Evolutionary conservation across 1,140 invertebrate genomes (phyloP), one percentile per base, ranked within the genome.

Genomic region (Liolophura sinensis): DNA sequence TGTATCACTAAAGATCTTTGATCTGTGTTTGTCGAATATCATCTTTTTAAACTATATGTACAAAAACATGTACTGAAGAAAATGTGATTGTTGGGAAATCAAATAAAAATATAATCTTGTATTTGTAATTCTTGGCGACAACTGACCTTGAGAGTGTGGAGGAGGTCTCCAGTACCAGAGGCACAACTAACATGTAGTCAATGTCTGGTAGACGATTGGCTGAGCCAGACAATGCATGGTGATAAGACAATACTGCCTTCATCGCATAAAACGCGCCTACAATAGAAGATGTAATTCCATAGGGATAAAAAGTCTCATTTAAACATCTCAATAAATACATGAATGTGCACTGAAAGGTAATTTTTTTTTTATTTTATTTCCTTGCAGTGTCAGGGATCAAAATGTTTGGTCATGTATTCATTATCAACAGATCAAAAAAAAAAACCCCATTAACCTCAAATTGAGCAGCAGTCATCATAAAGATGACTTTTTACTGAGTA

Each of bases 161-260:
- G 20, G 62, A 54, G 22, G 74, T 70, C 15, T 81, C 75, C 12
- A 73, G 31, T 1, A 84, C 64, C 71, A 84, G 81, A 31, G 82
- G 82, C 12, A 81, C 73, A 7, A 76, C 67, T 52, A 84, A 67
- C 40, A 82, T 64, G 65, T 78, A 80, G 70, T 82, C 79, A 9
- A 75, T 76, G 58, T 81, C 78, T 54, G 73, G 52, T 52, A 82
- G 62, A 52, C 76, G 64, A 18, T 67, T 73, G 47, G 72, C 73
- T 25, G 77, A 77, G 60, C 75, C 70, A 50, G 73, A 72, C 24
- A 62, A 64, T 22, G 78, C 71, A 67, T 84, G 82, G 58, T 79
- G 74, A 67, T 82, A 84, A 6, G 82, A 84, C 47, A 84, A 62
- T 1, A 78, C 76, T 51, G 82, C 80, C 58, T 82, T 84, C 82